Conservation (phyloP, 2,113 vertebrate species). For the Paedocypris sp. region DNA sequence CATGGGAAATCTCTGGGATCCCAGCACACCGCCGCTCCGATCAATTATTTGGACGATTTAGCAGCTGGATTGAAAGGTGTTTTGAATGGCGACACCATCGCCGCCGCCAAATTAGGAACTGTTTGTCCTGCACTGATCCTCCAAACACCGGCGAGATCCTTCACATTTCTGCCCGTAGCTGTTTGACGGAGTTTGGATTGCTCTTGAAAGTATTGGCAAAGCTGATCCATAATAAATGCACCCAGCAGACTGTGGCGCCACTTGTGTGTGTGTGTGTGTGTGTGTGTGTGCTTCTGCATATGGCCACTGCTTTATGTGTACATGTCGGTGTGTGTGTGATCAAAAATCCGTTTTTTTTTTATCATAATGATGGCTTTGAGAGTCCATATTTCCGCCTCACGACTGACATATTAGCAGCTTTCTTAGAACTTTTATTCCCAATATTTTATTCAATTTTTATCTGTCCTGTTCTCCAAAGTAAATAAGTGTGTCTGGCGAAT, state of each 20-base stretch:
- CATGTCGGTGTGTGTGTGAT: background rate
- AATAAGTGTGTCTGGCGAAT: slow-evolving; percentile 26
- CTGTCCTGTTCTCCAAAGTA: slow-evolving; percentile 26
- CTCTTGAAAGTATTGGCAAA: slow-evolving; percentile 39
- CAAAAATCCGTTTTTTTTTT: too few species aligned
- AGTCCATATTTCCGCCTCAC: slow-evolving; percentile 21
- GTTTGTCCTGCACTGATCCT: slow-evolving; percentile 23
- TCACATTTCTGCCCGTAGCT: slow-evolving; percentile 35
- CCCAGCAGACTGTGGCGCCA: slow-evolving; percentile 37
- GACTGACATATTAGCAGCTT: slow-evolving; percentile 23
- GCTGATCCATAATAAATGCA: slow-evolving; percentile 39
- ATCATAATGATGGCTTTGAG: too few species aligned
- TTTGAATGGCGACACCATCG: slow-evolving; percentile 20
- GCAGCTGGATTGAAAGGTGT: slow-evolving; percentile 26
- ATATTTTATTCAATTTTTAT: too few species aligned
- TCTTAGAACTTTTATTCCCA: too few species aligned
- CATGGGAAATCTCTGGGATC: slow-evolving; percentile 9
- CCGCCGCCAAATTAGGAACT: slow-evolving; percentile 9
- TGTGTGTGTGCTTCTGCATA: slow-evolving; percentile 30
- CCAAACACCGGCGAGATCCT: slow-evolving; percentile 21
- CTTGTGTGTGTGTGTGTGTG: slow-evolving; percentile 20
- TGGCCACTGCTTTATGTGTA: slow-evolving; percentile 12
- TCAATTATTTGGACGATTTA: slow-evolving; percentile 22
- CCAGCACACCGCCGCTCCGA: slow-evolving; percentile 10
- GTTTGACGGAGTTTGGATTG: slow-evolving; percentile 29